phyloP scores from a whole-genome alignment of 2,113 vertebrate genomes.

The Tychaedon coryphoeus region DNA sequence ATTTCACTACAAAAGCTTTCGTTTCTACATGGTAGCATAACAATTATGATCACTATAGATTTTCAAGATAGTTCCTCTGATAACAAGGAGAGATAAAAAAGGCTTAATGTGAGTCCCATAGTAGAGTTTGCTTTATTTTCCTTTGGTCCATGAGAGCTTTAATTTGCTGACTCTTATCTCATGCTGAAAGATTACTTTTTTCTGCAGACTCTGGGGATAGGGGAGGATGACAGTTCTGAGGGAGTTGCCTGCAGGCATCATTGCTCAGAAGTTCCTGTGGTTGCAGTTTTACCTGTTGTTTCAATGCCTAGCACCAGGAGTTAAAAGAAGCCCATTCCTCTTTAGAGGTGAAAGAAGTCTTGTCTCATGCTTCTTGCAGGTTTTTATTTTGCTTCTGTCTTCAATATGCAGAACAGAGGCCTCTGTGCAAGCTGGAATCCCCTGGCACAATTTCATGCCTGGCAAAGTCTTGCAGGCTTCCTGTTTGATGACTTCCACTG shows the following conservation, averaged over 20 bases:
- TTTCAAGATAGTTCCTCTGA: not conserved
- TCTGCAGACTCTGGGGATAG: accelerated
- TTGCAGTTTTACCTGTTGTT: constrained; percentile 34
- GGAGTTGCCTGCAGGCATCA: not conserved
- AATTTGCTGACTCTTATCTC: constrained; percentile 38
- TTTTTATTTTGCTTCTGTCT: constrained; percentile 2
- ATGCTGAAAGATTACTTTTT: not conserved
- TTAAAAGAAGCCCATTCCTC: not conserved
- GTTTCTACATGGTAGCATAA: not conserved
- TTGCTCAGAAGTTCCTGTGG: not conserved
- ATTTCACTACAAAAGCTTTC: constrained; percentile 5
- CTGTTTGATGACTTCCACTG: not conserved
- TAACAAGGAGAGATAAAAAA: not conserved
- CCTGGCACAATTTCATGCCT: not conserved
- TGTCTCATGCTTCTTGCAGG: not conserved
- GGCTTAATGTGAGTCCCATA: not conserved
- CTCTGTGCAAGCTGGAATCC: not conserved
- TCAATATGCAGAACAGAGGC: not conserved
- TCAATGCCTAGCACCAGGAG: not conserved
- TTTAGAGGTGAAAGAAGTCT: not conserved
- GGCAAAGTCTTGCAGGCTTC: not conserved
- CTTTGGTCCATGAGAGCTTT: constrained; percentile 21
- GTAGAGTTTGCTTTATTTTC: constrained; percentile 12
- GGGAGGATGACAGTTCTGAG: constrained; percentile 20
- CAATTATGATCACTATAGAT: not conserved